Base-by-base conservation (phyloP, 2,888 invertebrate species). In the Gymnocheta viridis region DNA sequence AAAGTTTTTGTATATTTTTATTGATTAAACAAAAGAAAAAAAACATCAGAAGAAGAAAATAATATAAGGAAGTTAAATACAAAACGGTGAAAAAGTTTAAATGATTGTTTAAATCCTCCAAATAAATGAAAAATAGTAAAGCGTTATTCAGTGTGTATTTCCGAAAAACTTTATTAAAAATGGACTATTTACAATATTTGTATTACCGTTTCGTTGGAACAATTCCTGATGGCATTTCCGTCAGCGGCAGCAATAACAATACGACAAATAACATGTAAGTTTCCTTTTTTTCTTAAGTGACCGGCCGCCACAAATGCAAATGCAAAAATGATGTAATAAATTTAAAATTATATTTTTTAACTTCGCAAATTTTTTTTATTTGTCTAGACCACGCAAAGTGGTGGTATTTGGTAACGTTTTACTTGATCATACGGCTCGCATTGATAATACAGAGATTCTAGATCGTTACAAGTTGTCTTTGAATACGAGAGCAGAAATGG, bases 321-420 rank as follows among this genome's bases (percentile, higher is more conserved):
- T 10, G n/a, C n/a, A n/a, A 41, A 54, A 69, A 62, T 78, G 73
- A 78, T 78, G 69, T 78, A 82, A 82, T 78, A 73, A 69, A 64
- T 51, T 12, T 19, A 56, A 14, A 19, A 12, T 19, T 7, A 0
- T 19, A 32, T 56, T 5, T 51, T 27, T 49, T 44, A n/a, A 22
- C 6, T 27, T 24, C 27, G 5, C 24, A 3, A 27, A 1, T 64
- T 19, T 44, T 22, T 47, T n/a, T 54, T 22, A 4, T 27, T 54
- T 27, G 1, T 14, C 32, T 38, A 90, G 90, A 17, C 88, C 89
- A 7, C 90, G 90, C 14, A 91, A 91, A 82, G 87, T 92, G 2
- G 88, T 92, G 44, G 90, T 90, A 54, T 92, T 92, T 86, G 92
- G 92, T 27, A 92, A 92, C 79, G 90, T 91, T 69, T 78, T 92